Conservation (phyloP, 2,113 vertebrate species). For the Oreochromis spilurus region DNA sequence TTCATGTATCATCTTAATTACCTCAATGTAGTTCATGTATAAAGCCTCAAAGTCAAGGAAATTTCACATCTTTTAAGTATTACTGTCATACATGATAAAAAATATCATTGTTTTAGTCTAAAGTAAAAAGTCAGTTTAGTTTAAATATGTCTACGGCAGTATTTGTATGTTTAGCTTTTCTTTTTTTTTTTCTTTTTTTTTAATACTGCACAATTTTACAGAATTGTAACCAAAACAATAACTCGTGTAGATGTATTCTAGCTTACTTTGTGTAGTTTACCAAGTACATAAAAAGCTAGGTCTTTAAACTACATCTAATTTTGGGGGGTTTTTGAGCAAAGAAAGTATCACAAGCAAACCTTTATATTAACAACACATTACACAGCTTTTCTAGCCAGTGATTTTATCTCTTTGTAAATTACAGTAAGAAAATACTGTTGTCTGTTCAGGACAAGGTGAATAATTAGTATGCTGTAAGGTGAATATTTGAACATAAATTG, state of each 20-base stretch:
- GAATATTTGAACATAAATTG: conserved; percentile 20
- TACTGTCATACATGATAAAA: conserved; percentile 9
- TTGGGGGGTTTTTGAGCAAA: not conserved
- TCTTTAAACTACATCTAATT: not conserved
- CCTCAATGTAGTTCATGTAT: conserved; percentile 5
- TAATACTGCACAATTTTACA: conserved; percentile 28
- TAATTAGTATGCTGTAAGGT: conserved; percentile 10
- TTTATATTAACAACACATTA: conserved; percentile 5
- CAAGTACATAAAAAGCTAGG: not conserved
- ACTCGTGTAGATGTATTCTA: not conserved
- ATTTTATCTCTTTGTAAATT: conserved; percentile 22
- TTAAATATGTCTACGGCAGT: not conserved
- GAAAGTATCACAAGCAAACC: not conserved
- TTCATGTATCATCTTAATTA: conserved; percentile 9
- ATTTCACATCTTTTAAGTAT: not conserved
- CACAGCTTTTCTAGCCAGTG: conserved; percentile 19
- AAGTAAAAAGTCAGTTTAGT: not conserved
- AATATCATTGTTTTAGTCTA: not conserved
- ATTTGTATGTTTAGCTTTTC: conserved; percentile 27
- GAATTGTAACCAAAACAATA: not conserved
- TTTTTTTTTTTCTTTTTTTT: not conserved
- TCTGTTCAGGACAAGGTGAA: not conserved
- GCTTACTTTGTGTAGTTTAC: conserved; percentile 4
- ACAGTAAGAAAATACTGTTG: conserved; percentile 2
- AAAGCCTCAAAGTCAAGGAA: not conserved